Conservation (phyloP, 2,888 invertebrate species). For the Ichneumon xanthorius region DNA sequence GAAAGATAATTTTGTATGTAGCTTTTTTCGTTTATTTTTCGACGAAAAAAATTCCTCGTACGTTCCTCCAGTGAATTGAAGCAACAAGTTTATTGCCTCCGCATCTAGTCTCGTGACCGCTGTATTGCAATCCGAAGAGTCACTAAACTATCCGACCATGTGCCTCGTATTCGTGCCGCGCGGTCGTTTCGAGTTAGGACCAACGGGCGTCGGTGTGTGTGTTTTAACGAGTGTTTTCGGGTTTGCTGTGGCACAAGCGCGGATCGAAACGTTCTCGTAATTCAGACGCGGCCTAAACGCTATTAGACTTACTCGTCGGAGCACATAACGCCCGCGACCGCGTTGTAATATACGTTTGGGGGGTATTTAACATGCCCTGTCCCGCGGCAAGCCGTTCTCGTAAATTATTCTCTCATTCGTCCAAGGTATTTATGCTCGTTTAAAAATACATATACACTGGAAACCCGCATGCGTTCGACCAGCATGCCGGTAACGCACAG, state of each 20-base stretch:
- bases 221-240: constrained; percentile 35
- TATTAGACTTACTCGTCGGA: constrained; percentile 29
- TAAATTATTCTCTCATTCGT: constrained; percentile 55
- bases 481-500: background rate
- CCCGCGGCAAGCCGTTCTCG: constrained; percentile 48
- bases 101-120: background rate
- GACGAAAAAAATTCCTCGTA: too few relatives aligned
- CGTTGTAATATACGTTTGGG: constrained; percentile 19
- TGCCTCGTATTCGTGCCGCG: constrained; percentile 14
- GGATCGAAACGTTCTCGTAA: constrained; percentile 50
- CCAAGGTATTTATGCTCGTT: constrained; percentile 22
- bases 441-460: constrained; percentile 40
- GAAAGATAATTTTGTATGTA: too few relatives aligned
- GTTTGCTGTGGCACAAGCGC: constrained; percentile 31
- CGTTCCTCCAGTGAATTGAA: background rate
- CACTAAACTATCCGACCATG: constrained; percentile 24
- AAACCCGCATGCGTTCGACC: background rate
- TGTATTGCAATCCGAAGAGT: constrained; percentile 13
- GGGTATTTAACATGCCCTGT: constrained; percentile 14
- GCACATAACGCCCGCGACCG: constrained; percentile 33
- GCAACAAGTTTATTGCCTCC: constrained; percentile 17
- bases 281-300: constrained; percentile 54
- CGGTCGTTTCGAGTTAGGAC: constrained; percentile 37
- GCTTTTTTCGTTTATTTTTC: too few relatives aligned
- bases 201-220: constrained; percentile 37